Conservation (phyloP, 2,888 invertebrate genomes). For the Synanthedon formicaeformis region DNA sequence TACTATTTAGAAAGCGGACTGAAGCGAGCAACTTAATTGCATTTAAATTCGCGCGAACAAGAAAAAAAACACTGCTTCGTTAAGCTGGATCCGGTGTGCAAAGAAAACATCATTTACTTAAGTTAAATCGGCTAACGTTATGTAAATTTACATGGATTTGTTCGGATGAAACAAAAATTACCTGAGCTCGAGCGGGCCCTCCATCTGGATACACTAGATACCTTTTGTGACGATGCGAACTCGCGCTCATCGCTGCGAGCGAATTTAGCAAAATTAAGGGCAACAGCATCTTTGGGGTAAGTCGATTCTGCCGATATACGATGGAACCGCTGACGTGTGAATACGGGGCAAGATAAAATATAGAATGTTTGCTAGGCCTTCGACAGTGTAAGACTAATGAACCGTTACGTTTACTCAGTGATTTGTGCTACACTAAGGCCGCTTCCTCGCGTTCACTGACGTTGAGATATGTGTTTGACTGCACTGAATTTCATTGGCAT, state of each 20-base stretch:
- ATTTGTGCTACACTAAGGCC: constrained; percentile 40
- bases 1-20: constrained; percentile 32
- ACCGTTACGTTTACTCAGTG: constrained; percentile 66
- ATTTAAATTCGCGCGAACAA: constrained; percentile 61
- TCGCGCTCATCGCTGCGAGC: constrained; percentile 23
- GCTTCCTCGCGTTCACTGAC: constrained; percentile 17
- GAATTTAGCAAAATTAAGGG: constrained; percentile 47
- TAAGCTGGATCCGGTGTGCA: constrained; percentile 48
- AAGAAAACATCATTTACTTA: constrained; percentile 61
- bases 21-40: constrained; percentile 45
- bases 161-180: constrained; percentile 26
- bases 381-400: constrained; percentile 44
- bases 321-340: constrained; percentile 35
- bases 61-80: constrained; percentile 52
- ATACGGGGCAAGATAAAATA: constrained; percentile 49
- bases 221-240: constrained; percentile 52
- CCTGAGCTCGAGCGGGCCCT: constrained; percentile 71
- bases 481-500: constrained; percentile 1
- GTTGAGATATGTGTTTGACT: constrained; percentile 13
- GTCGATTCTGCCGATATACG: constrained; percentile 13
- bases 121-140: constrained; percentile 44
- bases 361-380: constrained; percentile 51
- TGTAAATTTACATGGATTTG: constrained; percentile 37
- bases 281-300: constrained; percentile 28
- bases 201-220: constrained; percentile 72